Percentiles rank a stretch among this genome's conserved stretches.
These are phyloP conservation scores for Tipula confusa DNA, from an alignment of 2,888 invertebrate genomes.

Conservation along the genomic window DNA sequence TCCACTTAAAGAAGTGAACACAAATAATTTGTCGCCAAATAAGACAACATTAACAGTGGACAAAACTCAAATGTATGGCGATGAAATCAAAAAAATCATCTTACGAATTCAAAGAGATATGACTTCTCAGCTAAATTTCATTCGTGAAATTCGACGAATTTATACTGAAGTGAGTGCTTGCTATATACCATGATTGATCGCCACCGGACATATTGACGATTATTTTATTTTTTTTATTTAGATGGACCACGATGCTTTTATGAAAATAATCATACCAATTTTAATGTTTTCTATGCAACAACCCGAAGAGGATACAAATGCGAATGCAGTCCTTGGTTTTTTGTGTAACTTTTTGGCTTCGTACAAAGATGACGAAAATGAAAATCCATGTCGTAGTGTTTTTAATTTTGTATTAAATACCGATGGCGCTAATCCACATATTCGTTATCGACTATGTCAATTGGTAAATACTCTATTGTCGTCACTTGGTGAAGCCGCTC, in stretches of 20 bases:
- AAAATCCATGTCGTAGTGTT: slow-evolving; percentile 42
- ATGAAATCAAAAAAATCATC: slow-evolving; percentile 51
- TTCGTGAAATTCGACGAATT: slow-evolving; percentile 58
- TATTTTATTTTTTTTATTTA: slow-evolving; percentile 43
- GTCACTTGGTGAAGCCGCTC: slow-evolving; percentile 68
- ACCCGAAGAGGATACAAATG: slow-evolving; percentile 63
- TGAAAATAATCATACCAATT: slow-evolving; percentile 60
- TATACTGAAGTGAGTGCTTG: slow-evolving; percentile 56
- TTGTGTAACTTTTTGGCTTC: slow-evolving; percentile 65
- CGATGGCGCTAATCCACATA: slow-evolving; percentile 51
- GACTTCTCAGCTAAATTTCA: slow-evolving; percentile 61
- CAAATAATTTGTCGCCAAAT: slow-evolving; percentile 31
- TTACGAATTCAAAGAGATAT: slow-evolving; percentile 61
- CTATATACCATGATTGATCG: slow-evolving; percentile 3
- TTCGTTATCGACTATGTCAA: slow-evolving; percentile 73
- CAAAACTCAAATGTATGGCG: slow-evolving; percentile 35
- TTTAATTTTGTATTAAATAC: slow-evolving; percentile 47
- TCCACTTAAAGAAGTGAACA: slow-evolving; percentile 36
- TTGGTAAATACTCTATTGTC: slow-evolving; percentile 70
- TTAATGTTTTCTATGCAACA: slow-evolving; percentile 61
- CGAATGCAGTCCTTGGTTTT: slow-evolving; percentile 65
- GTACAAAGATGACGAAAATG: slow-evolving; percentile 53
- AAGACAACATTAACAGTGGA: slow-evolving; percentile 32
- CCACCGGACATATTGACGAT: background rate
- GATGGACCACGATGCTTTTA: slow-evolving; percentile 57